A percentile compares a stretch with the other conserved stretches of the same genome.
phyloP scores from a whole-genome alignment of 2,797 vertebrate genomes.

The Rhynchonycteris naso region DNA sequence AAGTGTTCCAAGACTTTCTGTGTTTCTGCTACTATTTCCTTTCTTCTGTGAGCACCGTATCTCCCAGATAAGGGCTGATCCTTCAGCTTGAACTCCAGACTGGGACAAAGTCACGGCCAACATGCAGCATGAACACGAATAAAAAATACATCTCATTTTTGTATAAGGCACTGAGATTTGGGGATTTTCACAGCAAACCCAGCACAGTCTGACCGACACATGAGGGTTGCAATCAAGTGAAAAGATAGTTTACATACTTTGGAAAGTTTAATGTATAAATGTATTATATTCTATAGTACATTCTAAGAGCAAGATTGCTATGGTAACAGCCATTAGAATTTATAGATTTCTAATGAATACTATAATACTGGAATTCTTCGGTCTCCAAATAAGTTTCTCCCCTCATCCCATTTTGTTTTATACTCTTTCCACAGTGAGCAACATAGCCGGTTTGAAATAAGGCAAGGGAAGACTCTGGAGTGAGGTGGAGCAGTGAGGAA shows the following conservation, averaged over 20 bases:
- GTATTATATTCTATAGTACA: not conserved
- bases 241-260: not conserved
- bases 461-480: not conserved
- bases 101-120: not conserved
- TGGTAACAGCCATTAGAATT: not conserved
- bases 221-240: not conserved
- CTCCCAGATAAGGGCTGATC: not conserved
- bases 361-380: not conserved
- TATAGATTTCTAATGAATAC: not conserved
- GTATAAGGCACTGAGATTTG: not conserved
- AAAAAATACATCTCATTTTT: not conserved
- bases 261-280: constrained; percentile 10
- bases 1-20: not conserved
- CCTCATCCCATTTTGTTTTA: not conserved
- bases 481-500: not conserved
- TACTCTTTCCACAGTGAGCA: not conserved
- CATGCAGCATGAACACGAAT: not conserved
- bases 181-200: not conserved
- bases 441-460: not conserved
- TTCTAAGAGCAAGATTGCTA: constrained; percentile 1
- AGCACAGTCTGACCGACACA: not conserved
- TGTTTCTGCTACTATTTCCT: not conserved
- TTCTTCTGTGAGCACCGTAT: not conserved
- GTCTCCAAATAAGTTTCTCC: constrained; percentile 7
- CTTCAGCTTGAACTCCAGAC: not conserved